These are phyloP conservation scores for Chlamydotis undulata DNA, from an alignment of 2,113 vertebrate genomes.

Conservation along the genomic window DNA sequence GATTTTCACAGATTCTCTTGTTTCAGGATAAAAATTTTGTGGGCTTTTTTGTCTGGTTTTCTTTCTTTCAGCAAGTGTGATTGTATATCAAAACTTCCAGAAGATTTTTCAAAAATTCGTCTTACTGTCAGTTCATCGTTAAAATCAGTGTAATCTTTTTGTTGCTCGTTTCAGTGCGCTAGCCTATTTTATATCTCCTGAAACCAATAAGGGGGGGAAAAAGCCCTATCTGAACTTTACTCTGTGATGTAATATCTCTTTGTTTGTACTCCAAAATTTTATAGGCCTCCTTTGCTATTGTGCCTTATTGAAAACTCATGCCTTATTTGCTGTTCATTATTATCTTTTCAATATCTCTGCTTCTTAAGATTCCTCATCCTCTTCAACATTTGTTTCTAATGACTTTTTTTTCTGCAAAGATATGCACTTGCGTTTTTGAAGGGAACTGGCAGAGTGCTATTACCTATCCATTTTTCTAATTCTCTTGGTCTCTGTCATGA, in stretches of 20 bases:
- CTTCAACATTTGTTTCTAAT: constrained; percentile 43
- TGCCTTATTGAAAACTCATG: constrained; percentile 57
- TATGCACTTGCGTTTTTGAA: neutral
- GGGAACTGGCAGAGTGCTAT: neutral
- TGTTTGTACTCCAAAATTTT: constrained; percentile 55
- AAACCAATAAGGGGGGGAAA: neutral
- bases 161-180: neutral
- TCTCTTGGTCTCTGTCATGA: neutral
- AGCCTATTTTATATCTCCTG: neutral
- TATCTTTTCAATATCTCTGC: constrained; percentile 33
- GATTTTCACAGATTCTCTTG: neutral
- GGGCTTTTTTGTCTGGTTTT: neutral
- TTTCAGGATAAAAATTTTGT: neutral
- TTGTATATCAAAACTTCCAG: neutral
- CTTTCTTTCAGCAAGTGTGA: neutral
- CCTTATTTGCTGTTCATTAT: constrained; percentile 35
- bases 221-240: neutral
- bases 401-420: neutral
- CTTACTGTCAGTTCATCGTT: neutral
- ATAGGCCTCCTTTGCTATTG: neutral
- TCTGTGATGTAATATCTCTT: constrained; percentile 17
- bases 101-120: neutral
- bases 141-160: neutral
- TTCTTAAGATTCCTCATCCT: constrained; percentile 9
- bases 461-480: neutral